These are phyloP conservation scores for Leistus spinibarbis DNA, from an alignment of 2,888 invertebrate species.

Conservation along the genomic window DNA sequence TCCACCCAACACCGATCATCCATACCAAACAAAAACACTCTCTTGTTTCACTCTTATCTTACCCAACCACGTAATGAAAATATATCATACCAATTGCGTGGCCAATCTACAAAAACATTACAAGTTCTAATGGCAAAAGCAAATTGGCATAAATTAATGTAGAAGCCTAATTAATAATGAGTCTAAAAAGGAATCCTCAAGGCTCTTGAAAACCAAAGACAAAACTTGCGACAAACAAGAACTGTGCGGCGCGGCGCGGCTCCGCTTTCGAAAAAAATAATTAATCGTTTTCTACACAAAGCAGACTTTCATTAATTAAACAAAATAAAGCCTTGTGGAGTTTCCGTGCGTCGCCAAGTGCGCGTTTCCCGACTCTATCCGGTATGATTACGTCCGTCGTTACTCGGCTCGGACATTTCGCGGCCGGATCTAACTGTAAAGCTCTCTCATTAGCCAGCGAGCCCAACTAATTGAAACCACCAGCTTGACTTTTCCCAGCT, in stretches of 20 bases:
- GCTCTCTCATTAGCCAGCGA: slow-evolving; percentile 38
- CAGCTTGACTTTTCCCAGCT: slow-evolving; percentile 37
- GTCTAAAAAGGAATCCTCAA: slow-evolving; percentile 1
- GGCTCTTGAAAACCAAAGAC: background rate
- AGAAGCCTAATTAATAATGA: slow-evolving; percentile 22
- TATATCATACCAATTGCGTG: background rate
- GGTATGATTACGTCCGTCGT: slow-evolving; percentile 26
- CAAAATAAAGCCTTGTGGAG: slow-evolving; percentile 39
- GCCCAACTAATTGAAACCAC: slow-evolving; percentile 38
- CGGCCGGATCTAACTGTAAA: slow-evolving; percentile 19
- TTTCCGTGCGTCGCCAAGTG: background rate
- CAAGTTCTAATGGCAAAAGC: slow-evolving; percentile 2
- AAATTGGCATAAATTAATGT: slow-evolving; percentile 18
- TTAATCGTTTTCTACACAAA: slow-evolving; percentile 36
- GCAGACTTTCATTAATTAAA: slow-evolving; percentile 38
- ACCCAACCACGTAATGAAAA: background rate
- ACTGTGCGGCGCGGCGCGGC: no score
- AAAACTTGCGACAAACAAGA: slow-evolving; percentile 25
- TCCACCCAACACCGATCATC: background rate
- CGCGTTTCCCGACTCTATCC: background rate
- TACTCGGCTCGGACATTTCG: slow-evolving; percentile 11
- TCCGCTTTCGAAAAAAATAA: slow-evolving; percentile 21
- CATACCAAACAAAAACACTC: background rate
- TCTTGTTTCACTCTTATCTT: background rate
- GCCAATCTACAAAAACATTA: background rate